Conservation (phyloP, 2,113 vertebrate genomes). For the Caracal caracal region DNA sequence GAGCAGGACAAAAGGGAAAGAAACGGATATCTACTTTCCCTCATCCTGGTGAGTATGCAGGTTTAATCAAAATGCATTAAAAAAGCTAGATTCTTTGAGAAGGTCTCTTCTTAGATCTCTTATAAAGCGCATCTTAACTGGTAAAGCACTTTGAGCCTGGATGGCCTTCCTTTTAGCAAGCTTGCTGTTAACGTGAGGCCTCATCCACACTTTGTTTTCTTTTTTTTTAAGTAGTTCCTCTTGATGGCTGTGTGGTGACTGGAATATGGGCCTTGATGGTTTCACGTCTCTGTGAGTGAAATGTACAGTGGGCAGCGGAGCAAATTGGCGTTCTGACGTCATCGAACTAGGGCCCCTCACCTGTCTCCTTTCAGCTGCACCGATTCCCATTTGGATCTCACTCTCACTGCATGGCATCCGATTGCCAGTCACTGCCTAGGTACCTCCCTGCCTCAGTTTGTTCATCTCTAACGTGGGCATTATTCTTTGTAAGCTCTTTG, state of each 20-base stretch:
- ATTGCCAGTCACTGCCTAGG: not conserved
- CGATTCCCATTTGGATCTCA: not conserved
- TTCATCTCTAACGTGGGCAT: not conserved
- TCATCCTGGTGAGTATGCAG: not conserved
- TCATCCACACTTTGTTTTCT: not conserved
- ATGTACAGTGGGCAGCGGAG: not conserved
- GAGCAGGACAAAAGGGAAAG: not conserved
- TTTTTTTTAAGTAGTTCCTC: not conserved
- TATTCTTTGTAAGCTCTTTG: not conserved
- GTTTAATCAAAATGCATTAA: not conserved
- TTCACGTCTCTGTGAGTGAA: not conserved
- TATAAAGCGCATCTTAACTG: not conserved
- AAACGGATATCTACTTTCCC: not conserved
- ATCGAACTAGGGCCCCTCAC: accelerated
- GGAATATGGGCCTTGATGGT: not conserved
- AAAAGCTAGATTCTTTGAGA: not conserved
- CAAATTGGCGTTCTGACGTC: not conserved
- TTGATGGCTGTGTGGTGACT: slow-evolving; percentile 16
- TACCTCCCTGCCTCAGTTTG: not conserved
- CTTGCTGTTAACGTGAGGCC: slow-evolving; percentile 39
- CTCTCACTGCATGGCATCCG: accelerated
- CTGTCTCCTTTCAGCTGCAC: not conserved
- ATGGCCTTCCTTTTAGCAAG: slow-evolving; percentile 4
- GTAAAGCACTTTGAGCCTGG: not conserved
- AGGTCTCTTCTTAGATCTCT: not conserved